These are phyloP conservation scores for Noctua fimbriata DNA, from an alignment of 2,888 invertebrate genomes.

Conservation along the genomic window DNA sequence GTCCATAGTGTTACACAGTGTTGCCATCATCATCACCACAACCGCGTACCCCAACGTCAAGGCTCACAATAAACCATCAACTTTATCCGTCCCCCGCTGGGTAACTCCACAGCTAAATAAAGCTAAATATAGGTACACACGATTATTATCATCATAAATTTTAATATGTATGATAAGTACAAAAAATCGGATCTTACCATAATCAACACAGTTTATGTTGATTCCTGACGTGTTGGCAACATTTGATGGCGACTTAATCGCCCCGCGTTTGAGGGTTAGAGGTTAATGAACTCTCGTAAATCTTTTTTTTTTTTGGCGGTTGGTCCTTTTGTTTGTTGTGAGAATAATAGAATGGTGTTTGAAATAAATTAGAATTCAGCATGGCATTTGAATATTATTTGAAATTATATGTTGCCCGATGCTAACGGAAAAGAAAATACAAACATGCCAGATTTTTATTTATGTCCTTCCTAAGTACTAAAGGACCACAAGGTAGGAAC, in stretches of 20 bases:
- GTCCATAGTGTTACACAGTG: neutral
- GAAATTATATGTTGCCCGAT: neutral
- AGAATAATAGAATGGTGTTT: conserved; percentile 11
- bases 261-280: conserved; percentile 58
- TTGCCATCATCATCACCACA: conserved; percentile 42
- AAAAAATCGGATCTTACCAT: conserved; percentile 61
- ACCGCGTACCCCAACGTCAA: conserved; percentile 38
- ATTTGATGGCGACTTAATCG: conserved; percentile 68
- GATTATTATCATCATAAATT: conserved; percentile 64
- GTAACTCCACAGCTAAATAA: conserved; percentile 47
- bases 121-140: conserved; percentile 54
- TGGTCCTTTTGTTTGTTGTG: conserved; percentile 36
- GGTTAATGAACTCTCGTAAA: conserved; percentile 61
- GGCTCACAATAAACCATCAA: conserved; percentile 54
- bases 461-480: too few relatives aligned
- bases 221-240: conserved; percentile 64
- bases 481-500: neutral
- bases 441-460: neutral
- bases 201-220: conserved; percentile 64
- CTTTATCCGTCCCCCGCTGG: conserved; percentile 63
- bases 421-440: neutral
- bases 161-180: conserved; percentile 60
- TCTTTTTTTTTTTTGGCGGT: conserved; percentile 43
- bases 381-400: conserved; percentile 1
- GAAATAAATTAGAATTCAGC: neutral